Percentiles rank a stretch among this genome's conserved stretches.
phyloP scores from a whole-genome alignment of 2,113 vertebrate genomes.

The Brachyistius frenatus region DNA sequence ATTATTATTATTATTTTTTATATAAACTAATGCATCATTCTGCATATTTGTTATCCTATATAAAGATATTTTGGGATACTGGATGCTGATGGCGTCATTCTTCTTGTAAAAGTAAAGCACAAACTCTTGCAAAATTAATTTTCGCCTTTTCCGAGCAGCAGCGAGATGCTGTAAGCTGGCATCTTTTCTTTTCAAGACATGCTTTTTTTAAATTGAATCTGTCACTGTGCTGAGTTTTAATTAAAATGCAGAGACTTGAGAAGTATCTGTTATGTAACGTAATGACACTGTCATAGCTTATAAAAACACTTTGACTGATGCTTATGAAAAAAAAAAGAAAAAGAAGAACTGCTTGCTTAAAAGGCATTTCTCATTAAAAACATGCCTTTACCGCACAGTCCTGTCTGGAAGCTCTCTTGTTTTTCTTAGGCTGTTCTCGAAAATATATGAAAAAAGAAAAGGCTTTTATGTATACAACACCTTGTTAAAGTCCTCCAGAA shows the following conservation, averaged over 20 bases:
- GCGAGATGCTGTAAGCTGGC: constrained; percentile 5
- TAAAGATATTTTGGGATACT: constrained; percentile 4
- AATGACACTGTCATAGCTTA: constrained; percentile 36
- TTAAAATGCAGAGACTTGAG: constrained; percentile 48
- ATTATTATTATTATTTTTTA: too few species aligned
- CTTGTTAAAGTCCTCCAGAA: constrained; percentile 78
- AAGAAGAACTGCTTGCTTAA: constrained; percentile 42
- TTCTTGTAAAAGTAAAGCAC: constrained; percentile 11
- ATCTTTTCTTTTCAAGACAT: constrained; percentile 32
- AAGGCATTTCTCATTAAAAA: constrained; percentile 58
- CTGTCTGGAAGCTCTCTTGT: constrained; percentile 54
- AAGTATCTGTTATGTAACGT: constrained; percentile 34
- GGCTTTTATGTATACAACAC: constrained; percentile 68
- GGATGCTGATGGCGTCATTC: neutral
- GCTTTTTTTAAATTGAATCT: constrained; percentile 55
- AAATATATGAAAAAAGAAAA: constrained; percentile 23
- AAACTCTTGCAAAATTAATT: neutral
- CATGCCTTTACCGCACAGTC: constrained; percentile 16
- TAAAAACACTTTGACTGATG: constrained; percentile 44
- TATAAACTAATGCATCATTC: neutral
- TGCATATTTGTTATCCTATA: neutral
- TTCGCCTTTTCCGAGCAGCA: constrained; percentile 2
- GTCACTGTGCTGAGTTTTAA: constrained; percentile 50
- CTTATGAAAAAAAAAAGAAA: constrained; percentile 48
- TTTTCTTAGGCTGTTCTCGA: constrained; percentile 42